Conservation (phyloP, 64 coral and sea anemone genomes). For the Montipora sp. region DNA sequence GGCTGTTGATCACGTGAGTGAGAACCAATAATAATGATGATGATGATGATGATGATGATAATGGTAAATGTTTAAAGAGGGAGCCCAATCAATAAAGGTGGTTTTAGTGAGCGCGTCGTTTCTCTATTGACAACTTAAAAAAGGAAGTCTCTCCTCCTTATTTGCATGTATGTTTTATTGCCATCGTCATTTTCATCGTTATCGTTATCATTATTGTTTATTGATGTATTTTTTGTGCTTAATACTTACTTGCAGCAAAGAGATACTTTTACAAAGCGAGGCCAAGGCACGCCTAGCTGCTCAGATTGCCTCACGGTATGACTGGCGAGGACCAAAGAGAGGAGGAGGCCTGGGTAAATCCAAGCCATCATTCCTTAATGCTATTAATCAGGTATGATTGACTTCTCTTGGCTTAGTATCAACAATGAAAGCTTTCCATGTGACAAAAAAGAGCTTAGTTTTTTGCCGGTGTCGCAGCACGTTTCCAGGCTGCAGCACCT, state of each 20-base stretch:
- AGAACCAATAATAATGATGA: too few relatives aligned
- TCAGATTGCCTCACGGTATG: conserved; percentile 79
- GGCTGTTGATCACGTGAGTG: too few relatives aligned
- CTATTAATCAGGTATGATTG: conserved; percentile 60
- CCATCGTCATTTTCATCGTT: too few relatives aligned
- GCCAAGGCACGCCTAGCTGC: conserved; percentile 79
- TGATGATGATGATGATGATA: too few relatives aligned
- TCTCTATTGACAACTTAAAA: too few relatives aligned
- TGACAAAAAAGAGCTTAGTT: background rate
- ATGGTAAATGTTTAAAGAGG: too few relatives aligned
- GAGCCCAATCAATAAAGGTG: too few relatives aligned
- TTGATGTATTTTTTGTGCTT: background rate
- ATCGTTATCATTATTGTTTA: too few relatives aligned
- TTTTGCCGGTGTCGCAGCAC: background rate
- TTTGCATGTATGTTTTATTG: too few relatives aligned
- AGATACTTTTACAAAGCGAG: conserved; percentile 91
- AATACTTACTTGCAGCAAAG: conserved; percentile 67
- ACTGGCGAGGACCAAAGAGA: conserved; percentile 67
- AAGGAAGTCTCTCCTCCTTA: too few relatives aligned
- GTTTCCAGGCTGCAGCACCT: too few relatives aligned
- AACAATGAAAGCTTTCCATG: background rate
- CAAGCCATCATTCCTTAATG: conserved; percentile 70
- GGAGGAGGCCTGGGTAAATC: conserved; percentile 16
- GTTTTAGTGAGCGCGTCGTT: too few relatives aligned
- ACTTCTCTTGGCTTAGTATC: background rate